Evolutionary conservation across 2,797 vertebrate genomes (phyloP).

Genomic region (Triplophysa bombifrons): DNA sequence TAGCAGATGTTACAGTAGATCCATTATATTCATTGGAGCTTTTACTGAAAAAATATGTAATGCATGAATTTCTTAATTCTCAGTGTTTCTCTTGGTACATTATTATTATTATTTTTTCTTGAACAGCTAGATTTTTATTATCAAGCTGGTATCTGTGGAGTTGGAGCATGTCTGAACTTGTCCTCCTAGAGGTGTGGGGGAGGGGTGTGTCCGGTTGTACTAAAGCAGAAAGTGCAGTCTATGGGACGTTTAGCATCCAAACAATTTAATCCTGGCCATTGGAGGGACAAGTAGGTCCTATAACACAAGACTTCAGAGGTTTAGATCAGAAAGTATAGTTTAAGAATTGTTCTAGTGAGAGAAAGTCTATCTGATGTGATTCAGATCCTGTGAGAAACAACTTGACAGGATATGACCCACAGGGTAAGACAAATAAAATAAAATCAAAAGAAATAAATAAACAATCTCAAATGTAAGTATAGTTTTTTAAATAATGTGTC

Average conservation of each 20-base stretch:
- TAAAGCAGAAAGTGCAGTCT: slow-evolving; percentile 8
- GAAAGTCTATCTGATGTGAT: slow-evolving; percentile 2
- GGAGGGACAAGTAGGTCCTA: background rate
- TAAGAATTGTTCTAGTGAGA: background rate
- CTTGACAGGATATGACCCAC: background rate
- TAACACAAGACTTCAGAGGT: background rate
- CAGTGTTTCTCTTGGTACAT: background rate
- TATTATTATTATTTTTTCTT: background rate
- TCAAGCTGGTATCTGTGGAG: background rate
- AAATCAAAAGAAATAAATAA: background rate
- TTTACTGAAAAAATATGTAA: background rate
- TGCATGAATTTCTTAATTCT: background rate
- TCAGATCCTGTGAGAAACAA: slow-evolving; percentile 22
- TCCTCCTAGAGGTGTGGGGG: slow-evolving; percentile 24
- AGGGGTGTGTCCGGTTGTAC: slow-evolving; percentile 5
- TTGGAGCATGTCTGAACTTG: slow-evolving; percentile 62
- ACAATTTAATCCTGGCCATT: background rate
- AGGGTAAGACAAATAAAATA: slow-evolving; percentile 33
- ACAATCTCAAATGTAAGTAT: background rate
- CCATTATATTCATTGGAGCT: background rate
- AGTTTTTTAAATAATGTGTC: background rate
- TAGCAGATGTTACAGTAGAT: background rate
- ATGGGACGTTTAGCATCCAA: background rate
- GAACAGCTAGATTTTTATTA: background rate
- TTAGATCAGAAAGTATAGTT: background rate